These are phyloP conservation scores for Sylvilagus bachmani DNA, from an alignment of 2,113 vertebrate species.

Conservation along the genomic window DNA sequence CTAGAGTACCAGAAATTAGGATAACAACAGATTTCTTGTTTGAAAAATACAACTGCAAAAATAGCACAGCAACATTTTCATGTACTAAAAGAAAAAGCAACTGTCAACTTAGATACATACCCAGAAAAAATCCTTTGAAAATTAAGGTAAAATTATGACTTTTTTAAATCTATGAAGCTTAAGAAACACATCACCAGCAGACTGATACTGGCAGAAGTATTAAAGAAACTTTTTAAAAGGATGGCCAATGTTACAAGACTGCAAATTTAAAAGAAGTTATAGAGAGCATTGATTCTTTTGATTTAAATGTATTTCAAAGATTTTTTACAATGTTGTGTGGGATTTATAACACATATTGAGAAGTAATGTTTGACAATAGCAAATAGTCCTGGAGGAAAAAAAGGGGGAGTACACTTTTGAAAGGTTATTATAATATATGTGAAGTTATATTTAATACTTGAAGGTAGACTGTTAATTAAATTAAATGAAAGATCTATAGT, in stretches of 20 bases:
- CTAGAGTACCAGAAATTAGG: not conserved
- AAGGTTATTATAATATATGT: not conserved
- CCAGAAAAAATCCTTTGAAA: not conserved
- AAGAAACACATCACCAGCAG: not conserved
- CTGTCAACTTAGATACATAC: not conserved
- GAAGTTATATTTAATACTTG: not conserved
- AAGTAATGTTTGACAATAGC: not conserved
- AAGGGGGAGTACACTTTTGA: not conserved
- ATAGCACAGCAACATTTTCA: not conserved
- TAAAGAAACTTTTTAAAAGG: not conserved
- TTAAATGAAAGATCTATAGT: not conserved
- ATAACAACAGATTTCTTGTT: not conserved
- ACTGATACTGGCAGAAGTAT: not conserved
- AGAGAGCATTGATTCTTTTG: not conserved
- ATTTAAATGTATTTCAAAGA: not conserved
- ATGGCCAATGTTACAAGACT: not conserved
- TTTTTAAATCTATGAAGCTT: not conserved
- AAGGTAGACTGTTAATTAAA: not conserved
- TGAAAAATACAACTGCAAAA: not conserved
- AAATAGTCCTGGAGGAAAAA: not conserved
- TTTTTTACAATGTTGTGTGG: not conserved
- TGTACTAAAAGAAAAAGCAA: not conserved
- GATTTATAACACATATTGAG: not conserved
- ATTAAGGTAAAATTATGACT: not conserved
- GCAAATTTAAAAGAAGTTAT: not conserved